A percentile compares a stretch with the other conserved stretches of the same genome.
Conservation (phyloP, 2,888 invertebrate species). For the Coleophora deauratella region DNA sequence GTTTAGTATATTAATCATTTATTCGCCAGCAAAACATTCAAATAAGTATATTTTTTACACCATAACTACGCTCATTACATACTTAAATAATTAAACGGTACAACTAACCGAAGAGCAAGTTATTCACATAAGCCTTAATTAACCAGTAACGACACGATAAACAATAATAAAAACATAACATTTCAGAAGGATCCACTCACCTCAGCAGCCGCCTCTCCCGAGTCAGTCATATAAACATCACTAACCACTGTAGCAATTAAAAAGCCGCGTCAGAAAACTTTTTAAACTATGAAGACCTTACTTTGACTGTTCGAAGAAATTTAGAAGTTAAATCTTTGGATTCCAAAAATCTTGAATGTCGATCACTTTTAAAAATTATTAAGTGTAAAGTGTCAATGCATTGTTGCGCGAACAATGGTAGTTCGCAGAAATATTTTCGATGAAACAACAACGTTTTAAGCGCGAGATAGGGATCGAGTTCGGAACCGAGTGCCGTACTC, state of each 20-base stretch:
- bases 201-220: slow-evolving; percentile 10
- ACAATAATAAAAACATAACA: too few species aligned
- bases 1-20: too few species aligned
- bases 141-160: too few species aligned
- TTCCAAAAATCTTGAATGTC: too few species aligned
- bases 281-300: slow-evolving; percentile 10
- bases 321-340: background rate
- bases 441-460: slow-evolving; percentile 19
- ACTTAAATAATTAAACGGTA: too few species aligned
- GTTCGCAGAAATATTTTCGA: slow-evolving; percentile 21
- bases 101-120: too few species aligned
- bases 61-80: too few species aligned
- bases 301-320: background rate
- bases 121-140: too few species aligned
- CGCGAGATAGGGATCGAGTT: slow-evolving; percentile 29
- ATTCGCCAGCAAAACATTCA: too few species aligned
- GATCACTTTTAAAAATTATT: too few species aligned
- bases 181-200: slow-evolving; percentile 12
- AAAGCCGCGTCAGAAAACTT: slow-evolving; percentile 19
- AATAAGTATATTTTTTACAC: too few species aligned
- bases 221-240: slow-evolving; percentile 25
- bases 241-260: slow-evolving; percentile 16
- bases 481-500: slow-evolving; percentile 29
- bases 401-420: slow-evolving; percentile 42
- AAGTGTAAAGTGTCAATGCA: slow-evolving; percentile 26